Evolutionary conservation across 1,140 invertebrate species (phyloP).

Genomic region (Drosophila rhopaloa): DNA sequence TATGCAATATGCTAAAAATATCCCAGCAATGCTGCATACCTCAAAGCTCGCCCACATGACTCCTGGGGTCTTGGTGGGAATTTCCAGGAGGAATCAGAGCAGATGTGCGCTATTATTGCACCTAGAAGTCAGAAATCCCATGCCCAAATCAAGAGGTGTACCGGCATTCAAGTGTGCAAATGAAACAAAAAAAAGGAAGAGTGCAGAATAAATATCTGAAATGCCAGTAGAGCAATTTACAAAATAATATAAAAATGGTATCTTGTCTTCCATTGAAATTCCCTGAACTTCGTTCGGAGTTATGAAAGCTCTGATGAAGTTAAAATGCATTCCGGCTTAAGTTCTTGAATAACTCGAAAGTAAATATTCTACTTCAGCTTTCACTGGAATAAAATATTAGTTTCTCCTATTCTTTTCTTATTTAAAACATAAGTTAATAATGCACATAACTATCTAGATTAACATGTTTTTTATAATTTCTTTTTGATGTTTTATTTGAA

Average conservation of each 20-base stretch:
- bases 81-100: constrained; percentile 8
- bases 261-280: not conserved
- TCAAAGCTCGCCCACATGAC: constrained; percentile 1
- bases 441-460: too few species aligned
- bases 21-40: constrained; percentile 27
- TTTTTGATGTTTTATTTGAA: too few species aligned
- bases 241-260: constrained; percentile 3
- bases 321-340: not conserved
- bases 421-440: too few species aligned
- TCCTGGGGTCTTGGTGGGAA: not conserved
- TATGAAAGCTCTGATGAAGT: constrained; percentile 5
- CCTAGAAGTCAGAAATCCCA: constrained; percentile 46
- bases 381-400: not conserved
- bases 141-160: not conserved
- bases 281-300: not conserved
- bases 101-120: constrained; percentile 49
- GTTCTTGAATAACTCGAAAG: not conserved
- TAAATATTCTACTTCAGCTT: not conserved
- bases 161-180: constrained; percentile 16
- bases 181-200: not conserved
- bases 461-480: too few species aligned
- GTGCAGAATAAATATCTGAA: constrained; percentile 18
- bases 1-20: constrained; percentile 25
- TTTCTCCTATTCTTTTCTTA: too few species aligned
- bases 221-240: constrained; percentile 18